These are phyloP conservation scores for Hyperoplus immaculatus DNA, from an alignment of 2,797 vertebrate genomes.

Conservation along the genomic window DNA sequence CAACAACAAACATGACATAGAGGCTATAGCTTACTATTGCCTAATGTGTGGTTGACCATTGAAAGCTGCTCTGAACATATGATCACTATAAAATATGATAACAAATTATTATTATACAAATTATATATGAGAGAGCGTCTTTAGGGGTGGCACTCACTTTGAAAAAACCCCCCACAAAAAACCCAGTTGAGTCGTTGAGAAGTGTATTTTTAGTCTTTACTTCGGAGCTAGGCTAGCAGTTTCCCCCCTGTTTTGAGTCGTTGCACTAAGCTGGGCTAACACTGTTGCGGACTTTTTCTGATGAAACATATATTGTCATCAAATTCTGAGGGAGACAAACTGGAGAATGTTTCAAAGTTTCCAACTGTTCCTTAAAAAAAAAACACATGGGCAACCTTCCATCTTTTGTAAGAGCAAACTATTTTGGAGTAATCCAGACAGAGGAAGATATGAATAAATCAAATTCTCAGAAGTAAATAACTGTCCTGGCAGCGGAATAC, in stretches of 20 bases:
- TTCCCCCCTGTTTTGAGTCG: background rate
- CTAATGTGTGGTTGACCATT: background rate
- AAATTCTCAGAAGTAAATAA: constrained; percentile 40
- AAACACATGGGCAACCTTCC: constrained; percentile 11
- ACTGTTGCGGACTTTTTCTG: background rate
- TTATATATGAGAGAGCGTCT: no score
- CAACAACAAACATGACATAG: no score
- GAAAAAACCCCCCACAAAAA: background rate
- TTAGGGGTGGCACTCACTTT: background rate
- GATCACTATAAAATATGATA: no score
- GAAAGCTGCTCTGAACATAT: background rate
- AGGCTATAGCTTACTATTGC: no score
- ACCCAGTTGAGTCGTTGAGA: background rate
- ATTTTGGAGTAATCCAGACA: constrained; percentile 16
- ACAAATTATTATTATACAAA: no score
- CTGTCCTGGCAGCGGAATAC: constrained; percentile 31
- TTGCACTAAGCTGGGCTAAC: background rate
- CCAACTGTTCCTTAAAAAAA: constrained; percentile 1
- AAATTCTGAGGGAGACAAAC: background rate
- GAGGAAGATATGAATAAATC: constrained; percentile 48
- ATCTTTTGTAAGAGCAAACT: background rate
- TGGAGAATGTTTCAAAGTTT: background rate
- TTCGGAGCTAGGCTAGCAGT: background rate
- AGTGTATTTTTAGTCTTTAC: no score
- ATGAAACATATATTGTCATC: background rate